A percentile compares a stretch with the other conserved stretches of the same genome.
Evolutionary conservation across 2,888 invertebrate genomes (phyloP).

Genomic region (Ormyrus labotus): DNA sequence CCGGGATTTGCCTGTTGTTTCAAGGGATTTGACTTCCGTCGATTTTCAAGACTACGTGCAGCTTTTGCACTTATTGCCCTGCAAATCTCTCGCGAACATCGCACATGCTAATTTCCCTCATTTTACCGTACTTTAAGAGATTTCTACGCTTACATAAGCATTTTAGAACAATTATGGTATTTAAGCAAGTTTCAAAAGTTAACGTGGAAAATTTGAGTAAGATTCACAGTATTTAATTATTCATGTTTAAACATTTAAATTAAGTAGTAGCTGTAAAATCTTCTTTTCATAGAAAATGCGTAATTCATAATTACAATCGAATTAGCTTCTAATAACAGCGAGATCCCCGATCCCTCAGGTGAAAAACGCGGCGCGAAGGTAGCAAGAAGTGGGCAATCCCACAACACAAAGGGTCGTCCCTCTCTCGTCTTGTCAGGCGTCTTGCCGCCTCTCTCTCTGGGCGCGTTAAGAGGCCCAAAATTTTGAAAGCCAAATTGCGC

Average conservation of each 20-base stretch:
- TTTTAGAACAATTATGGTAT: too few species aligned
- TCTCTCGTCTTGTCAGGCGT: neutral
- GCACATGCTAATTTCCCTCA: neutral
- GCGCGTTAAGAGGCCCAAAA: constrained; percentile 12
- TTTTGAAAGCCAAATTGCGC: constrained; percentile 48
- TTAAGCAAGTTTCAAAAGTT: too few species aligned
- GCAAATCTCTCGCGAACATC: neutral
- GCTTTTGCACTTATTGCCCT: neutral
- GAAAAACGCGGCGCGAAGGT: too few species aligned
- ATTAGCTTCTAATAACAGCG: too few species aligned
- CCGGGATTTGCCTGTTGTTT: constrained; percentile 52
- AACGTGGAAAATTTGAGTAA: too few species aligned
- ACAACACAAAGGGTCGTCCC: neutral
- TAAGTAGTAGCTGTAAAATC: too few species aligned
- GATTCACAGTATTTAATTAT: too few species aligned
- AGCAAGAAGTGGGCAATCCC: too few species aligned
- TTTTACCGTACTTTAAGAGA: neutral
- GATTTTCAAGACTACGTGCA: constrained; percentile 33
- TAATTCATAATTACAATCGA: too few species aligned
- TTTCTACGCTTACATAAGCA: neutral
- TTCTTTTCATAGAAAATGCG: too few species aligned
- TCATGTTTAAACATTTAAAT: too few species aligned
- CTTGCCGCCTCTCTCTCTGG: neutral
- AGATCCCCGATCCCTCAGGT: too few species aligned
- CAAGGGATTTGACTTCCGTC: constrained; percentile 52